Conservation (phyloP, 2,888 invertebrate genomes). For the Cynaeus angustus region DNA sequence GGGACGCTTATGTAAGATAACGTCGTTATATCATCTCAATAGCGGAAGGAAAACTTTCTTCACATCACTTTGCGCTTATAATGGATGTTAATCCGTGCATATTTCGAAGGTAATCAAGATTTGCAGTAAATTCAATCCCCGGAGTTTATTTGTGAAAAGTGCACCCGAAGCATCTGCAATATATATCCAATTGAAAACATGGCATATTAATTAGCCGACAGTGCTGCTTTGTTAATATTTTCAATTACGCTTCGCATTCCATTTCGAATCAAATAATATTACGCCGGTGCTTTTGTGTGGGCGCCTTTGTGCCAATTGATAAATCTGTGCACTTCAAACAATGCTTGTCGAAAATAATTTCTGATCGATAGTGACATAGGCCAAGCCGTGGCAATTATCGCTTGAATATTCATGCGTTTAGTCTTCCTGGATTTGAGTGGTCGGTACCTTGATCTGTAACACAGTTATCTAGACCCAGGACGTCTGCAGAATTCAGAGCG, state of each 20-base stretch:
- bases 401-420: slow-evolving; percentile 40
- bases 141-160: slow-evolving; percentile 10
- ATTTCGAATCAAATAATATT: slow-evolving; percentile 35
- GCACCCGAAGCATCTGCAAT: not conserved
- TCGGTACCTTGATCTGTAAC: slow-evolving; percentile 63
- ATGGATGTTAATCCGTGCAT: not conserved
- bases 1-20: not conserved
- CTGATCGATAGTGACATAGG: slow-evolving; percentile 18
- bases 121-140: not conserved
- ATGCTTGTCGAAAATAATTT: slow-evolving; percentile 29
- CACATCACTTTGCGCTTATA: not conserved
- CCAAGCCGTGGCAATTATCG: slow-evolving; percentile 29
- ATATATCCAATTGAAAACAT: slow-evolving; percentile 13
- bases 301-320: slow-evolving; percentile 28
- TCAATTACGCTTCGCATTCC: slow-evolving; percentile 39
- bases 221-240: slow-evolving; percentile 38
- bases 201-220: slow-evolving; percentile 37
- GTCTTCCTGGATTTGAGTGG: slow-evolving; percentile 51
- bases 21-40: not conserved
- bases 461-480: slow-evolving; percentile 63
- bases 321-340: slow-evolving; percentile 30
- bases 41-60: not conserved
- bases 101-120: not conserved
- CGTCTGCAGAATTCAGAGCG: slow-evolving; percentile 61
- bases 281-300: slow-evolving; percentile 34